A percentile compares a stretch with the other conserved stretches of the same genome.
phyloP scores from a whole-genome alignment of 2,888 invertebrate species.

The Tribolium freemani region DNA sequence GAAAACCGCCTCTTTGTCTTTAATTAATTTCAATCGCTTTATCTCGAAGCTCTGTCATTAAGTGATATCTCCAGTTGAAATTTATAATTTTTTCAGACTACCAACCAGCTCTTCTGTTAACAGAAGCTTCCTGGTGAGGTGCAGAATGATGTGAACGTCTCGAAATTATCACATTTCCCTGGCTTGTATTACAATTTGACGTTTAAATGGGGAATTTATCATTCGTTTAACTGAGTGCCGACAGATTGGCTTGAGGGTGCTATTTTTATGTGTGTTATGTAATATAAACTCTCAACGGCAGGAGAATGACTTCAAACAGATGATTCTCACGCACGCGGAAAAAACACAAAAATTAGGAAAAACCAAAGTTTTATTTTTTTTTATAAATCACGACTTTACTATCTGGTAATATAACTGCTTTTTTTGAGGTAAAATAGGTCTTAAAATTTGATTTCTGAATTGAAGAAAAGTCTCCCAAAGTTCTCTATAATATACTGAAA shows the following conservation, averaged over 20 bases:
- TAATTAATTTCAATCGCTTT: conserved; percentile 28
- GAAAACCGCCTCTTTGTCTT: background rate
- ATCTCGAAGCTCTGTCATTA: conserved; percentile 1
- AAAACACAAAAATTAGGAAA: background rate
- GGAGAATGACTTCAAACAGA: background rate
- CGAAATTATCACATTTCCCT: conserved; percentile 21
- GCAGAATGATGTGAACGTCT: conserved; percentile 6
- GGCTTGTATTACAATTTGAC: conserved; percentile 27
- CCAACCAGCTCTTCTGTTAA: conserved; percentile 3
- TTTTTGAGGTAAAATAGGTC: too few species aligned
- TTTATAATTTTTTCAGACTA: background rate
- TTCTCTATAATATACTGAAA: too few species aligned
- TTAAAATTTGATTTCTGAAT: too few species aligned
- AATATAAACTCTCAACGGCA: background rate
- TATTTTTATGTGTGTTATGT: conserved; percentile 12
- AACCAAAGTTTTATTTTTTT: too few species aligned
- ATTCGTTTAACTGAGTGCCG: conserved; percentile 9
- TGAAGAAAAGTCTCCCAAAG: too few species aligned
- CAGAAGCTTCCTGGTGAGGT: conserved; percentile 7
- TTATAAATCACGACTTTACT: too few species aligned
- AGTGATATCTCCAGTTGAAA: background rate
- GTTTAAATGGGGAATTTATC: conserved; percentile 28
- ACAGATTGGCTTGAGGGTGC: conserved; percentile 17
- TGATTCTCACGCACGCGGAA: background rate
- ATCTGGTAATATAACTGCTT: too few species aligned